A percentile compares a stretch with the other conserved stretches of the same genome.
Conservation (phyloP, 2,113 vertebrate genomes). For the Heptranchias perlo region DNA sequence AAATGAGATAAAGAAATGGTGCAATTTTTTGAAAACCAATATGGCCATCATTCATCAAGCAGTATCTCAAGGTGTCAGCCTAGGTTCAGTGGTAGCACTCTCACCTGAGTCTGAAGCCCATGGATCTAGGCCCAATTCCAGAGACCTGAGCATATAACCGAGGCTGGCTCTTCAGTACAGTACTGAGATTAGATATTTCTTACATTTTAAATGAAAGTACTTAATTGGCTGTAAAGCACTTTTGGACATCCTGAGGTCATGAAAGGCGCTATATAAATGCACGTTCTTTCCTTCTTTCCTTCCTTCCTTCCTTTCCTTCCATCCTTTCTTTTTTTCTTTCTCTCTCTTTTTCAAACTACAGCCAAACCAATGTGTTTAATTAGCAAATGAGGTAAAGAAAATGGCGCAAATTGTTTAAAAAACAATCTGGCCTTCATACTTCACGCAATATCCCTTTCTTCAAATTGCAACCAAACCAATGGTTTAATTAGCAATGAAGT, state of each 20-base stretch:
- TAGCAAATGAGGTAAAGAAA: not conserved
- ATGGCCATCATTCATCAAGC: not conserved
- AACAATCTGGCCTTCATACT: not conserved
- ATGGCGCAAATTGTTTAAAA: not conserved
- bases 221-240: not conserved
- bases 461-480: not conserved
- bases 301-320: too few species aligned
- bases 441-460: not conserved
- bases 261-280: not conserved
- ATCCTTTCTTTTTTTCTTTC: not conserved
- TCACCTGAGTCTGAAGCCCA: not conserved
- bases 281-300: not conserved
- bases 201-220: not conserved
- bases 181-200: too few species aligned
- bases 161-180: too few species aligned
- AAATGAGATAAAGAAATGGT: not conserved
- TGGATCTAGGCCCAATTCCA: not conserved
- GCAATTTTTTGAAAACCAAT: not conserved
- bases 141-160: too few species aligned
- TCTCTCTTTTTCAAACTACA: not conserved
- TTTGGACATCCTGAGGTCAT: not conserved
- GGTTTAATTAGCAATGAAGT: constrained; percentile 7
- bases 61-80: not conserved
- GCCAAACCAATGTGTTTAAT: not conserved
- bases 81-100: not conserved